Evolutionary conservation across 2,797 vertebrate genomes (phyloP), one percentile per base, ranked within the genome.

Genomic region (Columba guinea): DNA sequence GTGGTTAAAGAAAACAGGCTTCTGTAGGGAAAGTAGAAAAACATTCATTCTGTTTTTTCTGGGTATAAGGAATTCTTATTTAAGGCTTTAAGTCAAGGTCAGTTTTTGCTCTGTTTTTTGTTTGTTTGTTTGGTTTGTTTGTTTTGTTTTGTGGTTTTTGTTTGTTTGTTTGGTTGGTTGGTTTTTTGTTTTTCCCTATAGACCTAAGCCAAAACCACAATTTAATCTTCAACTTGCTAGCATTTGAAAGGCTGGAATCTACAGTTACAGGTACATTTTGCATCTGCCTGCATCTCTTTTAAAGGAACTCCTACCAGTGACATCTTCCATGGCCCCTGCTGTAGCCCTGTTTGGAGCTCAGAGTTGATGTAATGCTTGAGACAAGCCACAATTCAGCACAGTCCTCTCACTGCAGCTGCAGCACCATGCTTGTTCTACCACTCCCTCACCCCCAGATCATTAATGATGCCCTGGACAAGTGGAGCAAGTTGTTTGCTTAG

Each of bases 301-400:
- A 9, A 62, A 53, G n/a, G 30, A 65, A 7, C 14, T 82, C 20
- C 26, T 14, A 9, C 9, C 49, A 39, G 4, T 52, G 35, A 18
- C 24, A 18, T 32, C 15, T 63, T 65, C 68, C 27, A 4, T 7
- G 18, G 12, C 6, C 6, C 8, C 22, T 81, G 49, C 20, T 2
- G 1, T 11, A 55, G 7, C 24, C 15, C 13, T 79, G 5, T 55
- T 63, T 55, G 59, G 37, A 35, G 34, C 23, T 83, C 19, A 26
- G 16, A 71, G 18, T 3, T 13, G 6, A 9, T 30, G 2, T 9
- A 37, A 21, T 34, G 39, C 10, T 70, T 23, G 52, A 64, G 35
- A 44, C 0, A 0, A 52, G 34, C 55, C 1, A 2, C n/a, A 62
- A 0, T 2, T 9, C 14, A 90, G 23, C 16, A 56, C 22, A 13